These are phyloP conservation scores for Propithecus deckenii DNA, from an alignment of 2,797 vertebrate species.

Conservation along the genomic window DNA sequence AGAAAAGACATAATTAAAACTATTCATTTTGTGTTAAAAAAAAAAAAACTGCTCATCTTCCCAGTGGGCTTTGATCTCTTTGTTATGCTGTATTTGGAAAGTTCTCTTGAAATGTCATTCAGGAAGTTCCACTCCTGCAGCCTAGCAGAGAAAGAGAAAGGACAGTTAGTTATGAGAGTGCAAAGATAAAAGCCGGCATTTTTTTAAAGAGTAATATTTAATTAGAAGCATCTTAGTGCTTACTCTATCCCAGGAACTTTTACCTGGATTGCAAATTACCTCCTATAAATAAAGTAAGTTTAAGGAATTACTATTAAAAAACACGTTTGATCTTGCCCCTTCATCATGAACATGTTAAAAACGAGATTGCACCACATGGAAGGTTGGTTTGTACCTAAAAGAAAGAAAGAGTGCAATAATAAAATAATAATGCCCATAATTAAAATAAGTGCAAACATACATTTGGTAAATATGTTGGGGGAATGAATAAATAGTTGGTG, in stretches of 20 bases:
- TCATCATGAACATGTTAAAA: background rate
- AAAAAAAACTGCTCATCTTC: constrained; percentile 68
- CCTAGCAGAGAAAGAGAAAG: constrained; percentile 44
- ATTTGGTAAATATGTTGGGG: background rate
- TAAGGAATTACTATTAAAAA: background rate
- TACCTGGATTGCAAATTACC: background rate
- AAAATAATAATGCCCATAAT: background rate
- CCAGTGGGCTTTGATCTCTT: constrained; percentile 81
- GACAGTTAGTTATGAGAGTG: constrained; percentile 41
- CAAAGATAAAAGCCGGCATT: constrained; percentile 68
- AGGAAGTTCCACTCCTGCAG: constrained; percentile 68
- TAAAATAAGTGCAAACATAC: background rate
- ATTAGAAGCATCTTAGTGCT: background rate
- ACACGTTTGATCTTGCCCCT: background rate
- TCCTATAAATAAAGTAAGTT: background rate
- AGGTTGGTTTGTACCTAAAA: background rate
- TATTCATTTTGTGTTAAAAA: constrained; percentile 60
- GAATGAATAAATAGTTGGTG: background rate
- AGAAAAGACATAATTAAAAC: constrained; percentile 76
- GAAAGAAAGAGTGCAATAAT: background rate
- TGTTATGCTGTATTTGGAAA: constrained; percentile 80
- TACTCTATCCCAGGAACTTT: constrained; percentile 28
- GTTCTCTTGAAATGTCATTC: constrained; percentile 82
- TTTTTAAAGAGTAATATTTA: constrained; percentile 46
- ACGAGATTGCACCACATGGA: background rate